phyloP scores from a whole-genome alignment of 2,797 vertebrate species.

The Molossus alvarezi region DNA sequence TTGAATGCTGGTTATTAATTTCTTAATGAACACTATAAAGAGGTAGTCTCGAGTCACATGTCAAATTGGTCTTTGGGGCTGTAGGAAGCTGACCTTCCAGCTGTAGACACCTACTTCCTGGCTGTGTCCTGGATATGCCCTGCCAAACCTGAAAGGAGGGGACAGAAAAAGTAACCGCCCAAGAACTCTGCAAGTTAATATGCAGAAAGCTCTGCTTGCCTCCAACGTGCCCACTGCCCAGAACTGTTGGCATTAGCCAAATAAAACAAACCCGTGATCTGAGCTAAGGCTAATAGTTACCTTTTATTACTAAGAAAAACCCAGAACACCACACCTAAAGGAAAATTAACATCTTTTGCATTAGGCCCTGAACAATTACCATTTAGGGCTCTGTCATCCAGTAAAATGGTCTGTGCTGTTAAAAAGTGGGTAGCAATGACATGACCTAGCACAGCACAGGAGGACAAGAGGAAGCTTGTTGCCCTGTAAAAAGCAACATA shows the following conservation, averaged over 20 bases:
- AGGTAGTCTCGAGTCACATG: neutral
- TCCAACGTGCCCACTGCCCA: neutral
- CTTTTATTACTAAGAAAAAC: constrained; percentile 23
- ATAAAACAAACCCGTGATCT: neutral
- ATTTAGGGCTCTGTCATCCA: neutral
- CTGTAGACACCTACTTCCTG: neutral
- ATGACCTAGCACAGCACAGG: too few relatives aligned
- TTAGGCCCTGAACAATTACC: neutral
- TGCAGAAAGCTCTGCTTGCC: neutral
- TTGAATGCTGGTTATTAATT: constrained; percentile 28
- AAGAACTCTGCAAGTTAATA: neutral
- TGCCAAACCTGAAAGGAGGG: neutral
- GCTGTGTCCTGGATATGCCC: neutral
- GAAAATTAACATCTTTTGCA: neutral
- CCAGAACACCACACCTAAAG: neutral
- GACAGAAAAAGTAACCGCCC: neutral
- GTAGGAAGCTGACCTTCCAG: neutral
- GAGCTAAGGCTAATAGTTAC: neutral
- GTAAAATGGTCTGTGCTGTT: neutral
- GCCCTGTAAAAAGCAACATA: neutral
- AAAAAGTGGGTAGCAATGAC: neutral
- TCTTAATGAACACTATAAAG: constrained; percentile 33
- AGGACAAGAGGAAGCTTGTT: neutral
- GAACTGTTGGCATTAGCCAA: neutral
- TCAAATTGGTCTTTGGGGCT: neutral